phyloP scores from a whole-genome alignment of 2,113 vertebrate species.

The Tragelaphus imberbis region DNA sequence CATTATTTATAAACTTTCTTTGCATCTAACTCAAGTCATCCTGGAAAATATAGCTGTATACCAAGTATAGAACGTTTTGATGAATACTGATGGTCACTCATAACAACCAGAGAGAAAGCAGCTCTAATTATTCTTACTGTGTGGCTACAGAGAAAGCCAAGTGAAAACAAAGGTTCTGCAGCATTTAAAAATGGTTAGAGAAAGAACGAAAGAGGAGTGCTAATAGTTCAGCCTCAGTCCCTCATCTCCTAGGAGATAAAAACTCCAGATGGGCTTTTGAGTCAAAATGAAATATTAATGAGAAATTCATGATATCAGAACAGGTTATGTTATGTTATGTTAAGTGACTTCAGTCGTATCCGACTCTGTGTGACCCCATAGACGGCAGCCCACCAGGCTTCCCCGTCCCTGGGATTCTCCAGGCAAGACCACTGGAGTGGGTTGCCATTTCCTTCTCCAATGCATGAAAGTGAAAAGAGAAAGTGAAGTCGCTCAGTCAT shows the following conservation, averaged over 20 bases:
- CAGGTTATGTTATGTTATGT: not conserved
- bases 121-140: not conserved
- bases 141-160: not conserved
- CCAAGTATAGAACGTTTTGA: not conserved
- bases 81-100: not conserved
- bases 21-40: not conserved
- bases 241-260: not conserved
- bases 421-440: no score
- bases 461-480: no score
- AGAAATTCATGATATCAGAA: not conserved
- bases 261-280: not conserved
- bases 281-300: not conserved
- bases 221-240: not conserved
- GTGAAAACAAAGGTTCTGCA: not conserved
- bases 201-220: not conserved
- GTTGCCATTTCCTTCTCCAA: no score
- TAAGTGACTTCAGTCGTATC: no score
- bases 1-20: not conserved
- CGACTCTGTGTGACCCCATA: no score
- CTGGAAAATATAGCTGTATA: not conserved
- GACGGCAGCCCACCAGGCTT: no score
- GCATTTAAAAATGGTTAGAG: not conserved
- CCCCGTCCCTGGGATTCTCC: no score
- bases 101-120: not conserved
- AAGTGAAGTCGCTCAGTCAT: no score